These are phyloP conservation scores for Channa striata DNA, from an alignment of 2,797 vertebrate genomes.

Conservation along the genomic window DNA sequence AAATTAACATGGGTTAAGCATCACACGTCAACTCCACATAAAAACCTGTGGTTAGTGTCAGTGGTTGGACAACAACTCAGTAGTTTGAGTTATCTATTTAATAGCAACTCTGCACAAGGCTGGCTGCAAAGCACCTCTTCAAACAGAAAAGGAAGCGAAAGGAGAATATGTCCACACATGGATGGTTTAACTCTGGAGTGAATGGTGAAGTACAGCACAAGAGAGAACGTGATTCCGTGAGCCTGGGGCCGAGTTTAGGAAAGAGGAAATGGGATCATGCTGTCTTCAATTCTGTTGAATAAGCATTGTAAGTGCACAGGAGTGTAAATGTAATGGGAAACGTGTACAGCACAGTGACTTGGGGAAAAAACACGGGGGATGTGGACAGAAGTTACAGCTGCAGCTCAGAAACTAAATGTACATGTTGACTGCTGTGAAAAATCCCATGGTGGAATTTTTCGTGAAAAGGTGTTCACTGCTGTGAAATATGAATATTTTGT, in stretches of 20 bases:
- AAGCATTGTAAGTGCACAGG: conserved; percentile 47
- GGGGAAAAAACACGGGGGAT: conserved; percentile 26
- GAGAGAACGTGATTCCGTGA: conserved; percentile 33
- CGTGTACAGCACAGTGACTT: conserved; percentile 26
- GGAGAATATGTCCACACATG: conserved; percentile 33
- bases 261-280: conserved; percentile 39
- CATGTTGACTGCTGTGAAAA: conserved; percentile 4
- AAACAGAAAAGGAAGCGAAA: conserved; percentile 28
- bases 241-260: conserved; percentile 38
- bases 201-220: conserved; percentile 34
- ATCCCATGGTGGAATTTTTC: not conserved
- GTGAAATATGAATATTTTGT: not conserved
- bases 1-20: too few species aligned
- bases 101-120: too few species aligned
- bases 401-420: conserved; percentile 21
- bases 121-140: conserved; percentile 3
- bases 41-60: too few species aligned
- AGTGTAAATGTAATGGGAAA: conserved; percentile 56
- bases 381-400: conserved; percentile 37
- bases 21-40: too few species aligned
- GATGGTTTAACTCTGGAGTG: conserved; percentile 39
- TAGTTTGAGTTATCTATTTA: too few species aligned
- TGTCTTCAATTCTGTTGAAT: conserved; percentile 57
- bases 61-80: too few species aligned
- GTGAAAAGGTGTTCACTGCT: not conserved